phyloP scores from a whole-genome alignment of 2,888 invertebrate genomes.

The Cosmia trapezina region DNA sequence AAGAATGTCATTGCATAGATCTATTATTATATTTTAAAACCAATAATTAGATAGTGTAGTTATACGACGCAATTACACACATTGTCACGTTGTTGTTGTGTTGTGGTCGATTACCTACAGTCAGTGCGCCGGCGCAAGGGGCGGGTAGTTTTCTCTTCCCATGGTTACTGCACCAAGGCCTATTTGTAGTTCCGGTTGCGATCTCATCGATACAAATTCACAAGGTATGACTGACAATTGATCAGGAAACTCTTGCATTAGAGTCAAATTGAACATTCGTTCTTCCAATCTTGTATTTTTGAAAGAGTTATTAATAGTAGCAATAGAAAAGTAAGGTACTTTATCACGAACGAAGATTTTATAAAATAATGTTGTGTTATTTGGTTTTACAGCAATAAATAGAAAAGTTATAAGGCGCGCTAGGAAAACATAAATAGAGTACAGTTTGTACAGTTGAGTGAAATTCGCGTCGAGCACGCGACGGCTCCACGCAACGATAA shows the following conservation, averaged over 20 bases:
- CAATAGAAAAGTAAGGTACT: background rate
- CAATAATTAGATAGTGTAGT: constrained; percentile 3
- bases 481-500: constrained; percentile 82
- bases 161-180: constrained; percentile 74
- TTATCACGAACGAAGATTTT: background rate
- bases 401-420: constrained; percentile 33
- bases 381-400: constrained; percentile 18
- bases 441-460: constrained; percentile 70
- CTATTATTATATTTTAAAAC: constrained; percentile 7
- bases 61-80: constrained; percentile 11
- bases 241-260: background rate
- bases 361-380: background rate
- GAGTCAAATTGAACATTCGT: background rate
- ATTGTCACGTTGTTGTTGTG: constrained; percentile 28
- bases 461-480: constrained; percentile 83
- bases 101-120: constrained; percentile 37
- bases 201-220: constrained; percentile 20
- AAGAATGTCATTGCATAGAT: constrained; percentile 1
- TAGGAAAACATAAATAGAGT: constrained; percentile 65
- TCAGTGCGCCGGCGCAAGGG: constrained; percentile 54
- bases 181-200: constrained; percentile 60
- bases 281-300: background rate
- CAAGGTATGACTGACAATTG: background rate
- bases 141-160: constrained; percentile 80
- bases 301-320: constrained; percentile 3